Conservation (phyloP, 1,140 invertebrate genomes). For the Ctenoplectra terminalis region DNA sequence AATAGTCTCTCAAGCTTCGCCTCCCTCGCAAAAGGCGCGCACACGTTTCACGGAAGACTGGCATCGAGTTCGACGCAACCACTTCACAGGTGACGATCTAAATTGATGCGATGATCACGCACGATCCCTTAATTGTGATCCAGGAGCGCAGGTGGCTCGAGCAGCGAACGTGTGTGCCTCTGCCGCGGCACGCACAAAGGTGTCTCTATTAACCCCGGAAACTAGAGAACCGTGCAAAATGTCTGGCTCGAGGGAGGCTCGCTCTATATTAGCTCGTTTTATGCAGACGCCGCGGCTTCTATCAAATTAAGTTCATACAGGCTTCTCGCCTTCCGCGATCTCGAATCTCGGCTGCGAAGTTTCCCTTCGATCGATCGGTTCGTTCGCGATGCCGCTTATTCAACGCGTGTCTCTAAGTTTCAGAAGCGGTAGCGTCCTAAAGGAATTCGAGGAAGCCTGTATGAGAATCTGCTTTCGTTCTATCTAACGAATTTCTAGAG, state of each 20-base stretch:
- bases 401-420: background rate
- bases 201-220: conserved; percentile 41
- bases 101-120: conserved; percentile 31
- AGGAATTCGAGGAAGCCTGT: background rate
- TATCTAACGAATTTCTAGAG: background rate
- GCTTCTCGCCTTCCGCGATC: conserved; percentile 37
- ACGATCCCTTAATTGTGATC: conserved; percentile 31
- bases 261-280: conserved; percentile 65
- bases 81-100: conserved; percentile 30
- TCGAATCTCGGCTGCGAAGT: conserved; percentile 37
- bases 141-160: conserved; percentile 24
- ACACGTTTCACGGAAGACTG: background rate
- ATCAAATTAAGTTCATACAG: conserved; percentile 62
- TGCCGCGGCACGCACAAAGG: conserved; percentile 41
- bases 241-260: conserved; percentile 25
- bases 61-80: background rate
- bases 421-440: background rate
- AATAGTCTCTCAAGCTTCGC: too few relatives aligned
- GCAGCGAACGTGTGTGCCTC: conserved; percentile 11
- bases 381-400: conserved; percentile 28
- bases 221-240: conserved; percentile 58
- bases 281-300: conserved; percentile 50
- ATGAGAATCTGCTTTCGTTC: background rate
- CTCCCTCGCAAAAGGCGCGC: background rate
- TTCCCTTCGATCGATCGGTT: conserved; percentile 47